These are phyloP conservation scores for Cnemophilus loriae DNA, from an alignment of 2,113 vertebrate species.

Conservation along the genomic window DNA sequence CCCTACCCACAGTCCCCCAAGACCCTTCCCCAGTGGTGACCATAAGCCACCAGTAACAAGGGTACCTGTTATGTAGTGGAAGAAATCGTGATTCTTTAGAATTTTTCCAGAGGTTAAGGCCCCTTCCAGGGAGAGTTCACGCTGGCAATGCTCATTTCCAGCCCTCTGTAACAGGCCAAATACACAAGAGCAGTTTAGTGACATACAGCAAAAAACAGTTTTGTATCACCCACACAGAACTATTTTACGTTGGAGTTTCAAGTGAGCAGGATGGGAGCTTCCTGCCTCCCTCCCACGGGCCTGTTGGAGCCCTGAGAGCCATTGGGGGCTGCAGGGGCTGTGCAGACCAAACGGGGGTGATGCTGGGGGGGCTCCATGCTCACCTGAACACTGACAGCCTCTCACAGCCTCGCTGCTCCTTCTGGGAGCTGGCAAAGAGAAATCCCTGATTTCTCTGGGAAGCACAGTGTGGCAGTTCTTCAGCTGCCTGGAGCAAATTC, in stretches of 20 bases:
- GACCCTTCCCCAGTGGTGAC: background rate
- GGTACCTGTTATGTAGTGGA: background rate
- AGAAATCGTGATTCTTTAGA: background rate
- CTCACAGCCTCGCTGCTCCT: fast-evolving
- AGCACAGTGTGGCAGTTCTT: fast-evolving
- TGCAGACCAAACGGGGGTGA: background rate
- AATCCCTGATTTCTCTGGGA: background rate
- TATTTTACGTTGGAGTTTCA: background rate
- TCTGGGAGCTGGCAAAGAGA: background rate
- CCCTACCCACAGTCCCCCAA: background rate
- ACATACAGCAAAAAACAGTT: background rate
- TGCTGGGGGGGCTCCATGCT: background rate
- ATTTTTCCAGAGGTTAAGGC: background rate
- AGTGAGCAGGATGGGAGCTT: background rate
- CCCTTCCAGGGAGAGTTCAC: background rate
- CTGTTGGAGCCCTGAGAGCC: background rate
- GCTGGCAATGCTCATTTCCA: fast-evolving
- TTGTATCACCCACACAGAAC: background rate
- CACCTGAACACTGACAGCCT: fast-evolving
- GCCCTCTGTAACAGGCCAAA: background rate
- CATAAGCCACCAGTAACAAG: fast-evolving
- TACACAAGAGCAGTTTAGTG: background rate
- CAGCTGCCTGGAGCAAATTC: background rate
- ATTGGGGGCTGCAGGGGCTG: background rate
- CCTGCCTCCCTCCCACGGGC: background rate